Evolutionary conservation across 2,797 vertebrate genomes (phyloP).

Genomic region (Thamnophis elegans): DNA sequence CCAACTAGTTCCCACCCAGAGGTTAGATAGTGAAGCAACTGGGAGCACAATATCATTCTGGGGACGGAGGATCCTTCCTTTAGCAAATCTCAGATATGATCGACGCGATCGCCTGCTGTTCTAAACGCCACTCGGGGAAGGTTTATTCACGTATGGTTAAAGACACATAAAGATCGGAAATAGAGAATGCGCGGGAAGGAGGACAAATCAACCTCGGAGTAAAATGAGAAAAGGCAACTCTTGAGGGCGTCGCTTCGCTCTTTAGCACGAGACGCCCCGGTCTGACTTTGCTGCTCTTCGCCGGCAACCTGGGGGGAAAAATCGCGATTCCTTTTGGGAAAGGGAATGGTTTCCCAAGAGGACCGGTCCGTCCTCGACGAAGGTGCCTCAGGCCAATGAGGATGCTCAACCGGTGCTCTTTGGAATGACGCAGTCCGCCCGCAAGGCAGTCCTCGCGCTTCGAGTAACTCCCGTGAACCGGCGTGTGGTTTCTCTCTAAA

Average conservation of each 20-base stretch:
- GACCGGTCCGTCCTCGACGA: not conserved
- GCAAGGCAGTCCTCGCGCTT: not conserved
- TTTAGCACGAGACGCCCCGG: not conserved
- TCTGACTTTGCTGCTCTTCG: not conserved
- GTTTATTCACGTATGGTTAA: not conserved
- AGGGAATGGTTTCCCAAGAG: not conserved
- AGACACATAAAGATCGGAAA: too few relatives aligned
- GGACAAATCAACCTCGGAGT: not conserved
- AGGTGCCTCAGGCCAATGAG: not conserved
- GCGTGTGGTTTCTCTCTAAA: not conserved
- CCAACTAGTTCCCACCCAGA: not conserved
- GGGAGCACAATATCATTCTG: accelerated
- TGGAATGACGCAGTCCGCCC: not conserved
- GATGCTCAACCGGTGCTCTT: not conserved
- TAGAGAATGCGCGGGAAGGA: not conserved
- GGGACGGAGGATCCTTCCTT: too few relatives aligned
- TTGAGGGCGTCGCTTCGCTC: not conserved
- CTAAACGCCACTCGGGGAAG: not conserved
- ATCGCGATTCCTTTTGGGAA: not conserved
- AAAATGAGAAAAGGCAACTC: not conserved
- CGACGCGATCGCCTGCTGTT: not conserved
- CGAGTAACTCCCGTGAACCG: not conserved
- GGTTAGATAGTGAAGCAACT: not conserved
- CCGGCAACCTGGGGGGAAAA: not conserved
- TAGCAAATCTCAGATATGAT: not conserved